phyloP scores from a whole-genome alignment of 2,888 invertebrate species.

The Dastarcus helophoroides region DNA sequence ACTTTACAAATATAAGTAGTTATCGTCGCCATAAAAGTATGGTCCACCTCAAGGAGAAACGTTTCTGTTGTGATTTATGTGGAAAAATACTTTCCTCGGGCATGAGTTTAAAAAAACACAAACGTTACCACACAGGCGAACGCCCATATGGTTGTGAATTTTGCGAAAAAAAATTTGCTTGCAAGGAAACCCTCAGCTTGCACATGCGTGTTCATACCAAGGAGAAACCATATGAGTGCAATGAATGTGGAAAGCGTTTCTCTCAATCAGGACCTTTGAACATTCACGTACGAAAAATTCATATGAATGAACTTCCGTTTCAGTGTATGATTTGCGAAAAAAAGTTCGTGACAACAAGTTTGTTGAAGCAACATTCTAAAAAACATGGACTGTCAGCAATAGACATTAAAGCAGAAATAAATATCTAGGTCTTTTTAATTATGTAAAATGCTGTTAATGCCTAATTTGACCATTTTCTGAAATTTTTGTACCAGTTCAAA shows the following conservation, averaged over 20 bases:
- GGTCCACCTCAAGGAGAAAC: no score
- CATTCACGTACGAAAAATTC: conserved; percentile 13
- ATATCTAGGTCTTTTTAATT: no score
- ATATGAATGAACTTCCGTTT: conserved; percentile 7
- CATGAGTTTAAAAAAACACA: conserved; percentile 1
- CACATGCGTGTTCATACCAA: conserved; percentile 23
- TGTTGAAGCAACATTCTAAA: conserved; percentile 21
- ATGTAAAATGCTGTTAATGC: no score
- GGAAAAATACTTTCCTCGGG: conserved; percentile 1
- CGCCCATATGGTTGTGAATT: background rate
- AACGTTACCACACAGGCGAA: background rate
- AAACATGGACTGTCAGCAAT: no score
- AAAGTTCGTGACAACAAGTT: no score
- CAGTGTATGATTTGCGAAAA: conserved; percentile 11
- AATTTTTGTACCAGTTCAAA: no score
- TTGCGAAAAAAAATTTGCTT: conserved; percentile 6
- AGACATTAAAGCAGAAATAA: no score
- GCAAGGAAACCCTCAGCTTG: background rate
- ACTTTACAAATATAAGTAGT: no score
- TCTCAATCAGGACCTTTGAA: conserved; percentile 13
- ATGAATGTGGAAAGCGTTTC: conserved; percentile 23
- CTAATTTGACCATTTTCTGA: no score
- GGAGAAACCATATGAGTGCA: conserved; percentile 21
- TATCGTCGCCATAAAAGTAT: no score
- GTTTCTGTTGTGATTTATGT: conserved; percentile 1